Evolutionary conservation across 2,888 invertebrate genomes (phyloP).

Genomic region (Caenorhabditis sinica): DNA sequence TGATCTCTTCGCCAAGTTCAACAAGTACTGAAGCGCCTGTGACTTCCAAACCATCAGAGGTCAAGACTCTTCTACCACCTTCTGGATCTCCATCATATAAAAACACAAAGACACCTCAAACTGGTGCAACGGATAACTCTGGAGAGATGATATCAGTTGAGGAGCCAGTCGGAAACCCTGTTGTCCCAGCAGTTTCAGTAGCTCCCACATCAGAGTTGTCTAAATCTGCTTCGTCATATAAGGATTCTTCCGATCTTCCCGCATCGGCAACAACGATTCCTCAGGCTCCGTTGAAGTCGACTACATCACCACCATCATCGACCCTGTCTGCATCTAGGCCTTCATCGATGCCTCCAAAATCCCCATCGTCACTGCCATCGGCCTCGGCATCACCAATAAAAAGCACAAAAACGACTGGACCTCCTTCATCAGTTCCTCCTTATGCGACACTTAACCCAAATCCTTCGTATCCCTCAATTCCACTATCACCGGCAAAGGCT

Average conservation of each 20-base stretch:
- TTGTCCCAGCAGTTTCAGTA: not conserved
- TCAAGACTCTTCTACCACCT: not conserved
- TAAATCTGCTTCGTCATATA: not conserved
- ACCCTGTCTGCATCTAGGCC: not conserved
- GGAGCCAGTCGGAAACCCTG: slow-evolving; percentile 21
- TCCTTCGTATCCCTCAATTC: not conserved
- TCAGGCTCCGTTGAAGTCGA: not conserved
- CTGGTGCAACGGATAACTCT: slow-evolving; percentile 46
- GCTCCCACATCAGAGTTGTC: too few relatives aligned
- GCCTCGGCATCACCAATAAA: too few relatives aligned
- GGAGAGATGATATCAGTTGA: slow-evolving; percentile 56
- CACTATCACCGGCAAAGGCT: not conserved
- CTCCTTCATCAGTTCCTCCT: not conserved
- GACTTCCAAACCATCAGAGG: not conserved
- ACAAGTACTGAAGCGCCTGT: too few relatives aligned
- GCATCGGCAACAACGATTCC: slow-evolving; percentile 4
- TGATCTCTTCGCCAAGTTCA: not conserved
- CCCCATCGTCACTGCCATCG: not conserved
- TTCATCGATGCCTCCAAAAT: not conserved
- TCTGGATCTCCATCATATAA: not conserved
- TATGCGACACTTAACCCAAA: not conserved
- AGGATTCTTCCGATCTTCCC: not conserved
- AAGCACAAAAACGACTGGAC: not conserved
- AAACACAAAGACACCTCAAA: slow-evolving; percentile 49
- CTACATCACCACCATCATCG: not conserved